Evolutionary conservation across 2,797 vertebrate genomes (phyloP), one percentile per base, ranked within the genome.

Genomic region (Emys orbicularis): DNA sequence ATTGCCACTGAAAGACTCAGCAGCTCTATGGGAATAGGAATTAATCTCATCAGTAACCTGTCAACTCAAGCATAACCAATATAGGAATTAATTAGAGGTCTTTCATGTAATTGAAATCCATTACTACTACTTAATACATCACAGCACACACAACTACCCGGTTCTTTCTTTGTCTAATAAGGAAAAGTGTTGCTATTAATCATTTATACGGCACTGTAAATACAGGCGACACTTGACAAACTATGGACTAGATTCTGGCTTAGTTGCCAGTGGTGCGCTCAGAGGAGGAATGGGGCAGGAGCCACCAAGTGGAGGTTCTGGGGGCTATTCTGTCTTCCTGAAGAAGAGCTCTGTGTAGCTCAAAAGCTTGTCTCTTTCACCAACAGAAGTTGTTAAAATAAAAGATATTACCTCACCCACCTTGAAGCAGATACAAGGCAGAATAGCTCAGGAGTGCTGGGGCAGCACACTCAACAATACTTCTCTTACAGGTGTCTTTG

Each of bases 121-220:
- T 97, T 95, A 84, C 91, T 94, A 87, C 90, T 92, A 95, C 88
- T 97, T 96, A 96, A 95, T 93, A 88, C 72, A 87, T 77, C 89
- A 92, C 53, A 82, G 89, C 12, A 21, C 53, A 53, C 57, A 90
- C 83, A 87, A 94, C 92, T 93, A n/a, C 53, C 94, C 94, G 82
- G 82, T 90, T 96, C 90, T 93, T 94, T 94, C 93, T 85, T 85
- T 80, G 90, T 3, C 92, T 94, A 90, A 94, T 85, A 93, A 94
- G 83, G 80, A 52, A 29, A 15, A 6, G 86, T 79, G 92, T 77
- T 94, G 50, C 56, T 84, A 81, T 95, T 85, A 96, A 94, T 96
- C 91, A 90, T 88, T 82, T 80, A 54, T 56, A 59, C n/a, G 57
- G 47, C 93, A 87, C 72, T 91, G 80, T 88, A 57, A 94, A 80